Conservation (phyloP, 2,797 vertebrate genomes). For the Pangasius mekongensis region DNA sequence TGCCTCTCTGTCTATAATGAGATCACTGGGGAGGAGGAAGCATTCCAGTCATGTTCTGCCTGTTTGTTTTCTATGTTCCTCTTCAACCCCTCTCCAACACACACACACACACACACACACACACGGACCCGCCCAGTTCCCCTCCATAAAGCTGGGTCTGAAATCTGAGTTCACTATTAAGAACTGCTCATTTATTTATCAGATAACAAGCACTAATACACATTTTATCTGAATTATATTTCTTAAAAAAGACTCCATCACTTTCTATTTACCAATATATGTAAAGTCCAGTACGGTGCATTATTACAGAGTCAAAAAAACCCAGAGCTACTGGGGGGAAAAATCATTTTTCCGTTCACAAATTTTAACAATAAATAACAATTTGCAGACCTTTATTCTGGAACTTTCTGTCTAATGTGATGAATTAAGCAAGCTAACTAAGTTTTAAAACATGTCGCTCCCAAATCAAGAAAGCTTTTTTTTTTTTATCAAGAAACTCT, state of each 20-base stretch:
- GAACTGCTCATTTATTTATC: neutral
- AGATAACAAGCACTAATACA: neutral
- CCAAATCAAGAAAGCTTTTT: too few species aligned
- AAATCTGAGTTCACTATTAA: neutral
- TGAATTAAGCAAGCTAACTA: too few species aligned
- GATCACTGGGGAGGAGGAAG: neutral
- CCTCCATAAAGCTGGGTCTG: neutral
- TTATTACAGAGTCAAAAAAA: neutral
- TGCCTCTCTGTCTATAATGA: neutral
- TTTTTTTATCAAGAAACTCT: too few species aligned
- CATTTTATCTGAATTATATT: neutral
- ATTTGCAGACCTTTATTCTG: too few species aligned
- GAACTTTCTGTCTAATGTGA: neutral
- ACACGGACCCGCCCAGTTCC: neutral
- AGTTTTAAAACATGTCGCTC: too few species aligned
- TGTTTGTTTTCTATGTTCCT: neutral
- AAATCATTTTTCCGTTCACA: too few species aligned
- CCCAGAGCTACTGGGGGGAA: neutral
- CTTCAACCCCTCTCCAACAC: neutral
- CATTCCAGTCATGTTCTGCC: constrained; percentile 21
- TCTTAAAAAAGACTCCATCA: too few species aligned
- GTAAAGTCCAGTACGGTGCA: neutral
- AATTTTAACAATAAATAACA: too few species aligned
- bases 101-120: neutral
- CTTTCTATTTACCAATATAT: too few species aligned